These are phyloP conservation scores for Aculops lycopersici DNA, from an alignment of 1,140 invertebrate species.

Conservation along the genomic window DNA sequence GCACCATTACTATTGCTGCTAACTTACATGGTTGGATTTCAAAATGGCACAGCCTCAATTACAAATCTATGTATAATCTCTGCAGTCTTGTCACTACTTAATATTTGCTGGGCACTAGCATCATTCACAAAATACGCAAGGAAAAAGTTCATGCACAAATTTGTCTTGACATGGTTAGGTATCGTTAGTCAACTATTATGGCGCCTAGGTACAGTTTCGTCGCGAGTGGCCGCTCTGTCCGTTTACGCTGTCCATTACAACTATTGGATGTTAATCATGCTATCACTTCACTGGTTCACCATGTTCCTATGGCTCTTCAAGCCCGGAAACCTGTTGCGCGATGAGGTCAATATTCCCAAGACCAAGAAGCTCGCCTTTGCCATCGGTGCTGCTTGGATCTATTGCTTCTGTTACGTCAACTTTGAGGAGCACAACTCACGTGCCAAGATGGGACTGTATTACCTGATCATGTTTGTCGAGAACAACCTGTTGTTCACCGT, in stretches of 20 bases:
- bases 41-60: conserved; percentile 21
- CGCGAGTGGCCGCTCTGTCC: conserved; percentile 39
- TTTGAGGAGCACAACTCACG: conserved; percentile 35
- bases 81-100: conserved; percentile 40
- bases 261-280: conserved; percentile 43
- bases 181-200: conserved; percentile 40
- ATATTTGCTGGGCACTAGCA: conserved; percentile 55
- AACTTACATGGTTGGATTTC: conserved; percentile 27
- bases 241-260: conserved; percentile 53
- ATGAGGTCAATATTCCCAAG: conserved; percentile 28
- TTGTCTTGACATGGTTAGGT: conserved; percentile 55
- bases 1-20: conserved; percentile 54
- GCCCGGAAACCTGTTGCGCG: conserved; percentile 45
- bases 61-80: conserved; percentile 46
- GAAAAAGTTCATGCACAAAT: conserved; percentile 37
- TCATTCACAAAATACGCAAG: conserved; percentile 61
- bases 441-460: conserved; percentile 51
- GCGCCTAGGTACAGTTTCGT: conserved; percentile 26
- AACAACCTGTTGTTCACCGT: conserved; percentile 35
- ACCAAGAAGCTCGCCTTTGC: conserved; percentile 30
- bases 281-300: conserved; percentile 41
- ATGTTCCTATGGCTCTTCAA: conserved; percentile 58
- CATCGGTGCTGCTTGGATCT: conserved; percentile 43
- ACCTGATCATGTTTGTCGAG: conserved; percentile 63
- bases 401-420: conserved; percentile 65